A percentile compares a stretch with the other conserved stretches of the same genome.
Conservation (phyloP, 2,888 invertebrate genomes). For the Muscina levida region DNA sequence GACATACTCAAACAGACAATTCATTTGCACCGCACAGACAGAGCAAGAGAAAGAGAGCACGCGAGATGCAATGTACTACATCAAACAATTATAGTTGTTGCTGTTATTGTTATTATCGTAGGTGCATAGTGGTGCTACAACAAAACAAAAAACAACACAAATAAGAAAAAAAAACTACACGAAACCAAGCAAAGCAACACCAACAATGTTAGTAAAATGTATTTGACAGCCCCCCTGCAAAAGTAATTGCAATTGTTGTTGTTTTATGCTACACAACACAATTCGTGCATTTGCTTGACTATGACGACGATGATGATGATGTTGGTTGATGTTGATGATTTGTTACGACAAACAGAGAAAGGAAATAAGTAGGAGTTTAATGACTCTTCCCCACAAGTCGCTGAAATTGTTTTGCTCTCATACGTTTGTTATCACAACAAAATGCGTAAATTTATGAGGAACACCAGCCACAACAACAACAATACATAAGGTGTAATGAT, state of each 20-base stretch:
- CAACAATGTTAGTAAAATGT: neutral
- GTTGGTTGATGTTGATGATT: conserved; percentile 2
- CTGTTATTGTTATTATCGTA: neutral
- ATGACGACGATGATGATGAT: neutral
- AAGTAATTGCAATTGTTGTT: conserved; percentile 38
- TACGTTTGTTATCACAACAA: conserved; percentile 17
- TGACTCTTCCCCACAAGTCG: neutral
- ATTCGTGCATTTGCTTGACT: neutral
- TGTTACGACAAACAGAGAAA: conserved; percentile 25
- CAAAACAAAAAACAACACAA: too few species aligned
- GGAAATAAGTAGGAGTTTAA: conserved; percentile 49
- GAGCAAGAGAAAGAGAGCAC: neutral
- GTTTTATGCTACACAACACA: neutral
- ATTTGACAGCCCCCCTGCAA: conserved; percentile 16
- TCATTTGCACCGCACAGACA: too few species aligned
- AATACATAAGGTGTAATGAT: conserved; percentile 12
- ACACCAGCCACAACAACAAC: neutral
- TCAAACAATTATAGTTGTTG: too few species aligned
- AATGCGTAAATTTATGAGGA: conserved; percentile 29
- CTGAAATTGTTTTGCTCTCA: too few species aligned
- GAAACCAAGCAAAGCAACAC: too few species aligned
- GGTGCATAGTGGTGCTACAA: neutral
- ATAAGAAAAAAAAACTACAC: too few species aligned
- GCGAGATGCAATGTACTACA: neutral
- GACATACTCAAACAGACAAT: neutral